Base-by-base conservation (phyloP, 2,113 vertebrate species). In the Menura novaehollandiae region DNA sequence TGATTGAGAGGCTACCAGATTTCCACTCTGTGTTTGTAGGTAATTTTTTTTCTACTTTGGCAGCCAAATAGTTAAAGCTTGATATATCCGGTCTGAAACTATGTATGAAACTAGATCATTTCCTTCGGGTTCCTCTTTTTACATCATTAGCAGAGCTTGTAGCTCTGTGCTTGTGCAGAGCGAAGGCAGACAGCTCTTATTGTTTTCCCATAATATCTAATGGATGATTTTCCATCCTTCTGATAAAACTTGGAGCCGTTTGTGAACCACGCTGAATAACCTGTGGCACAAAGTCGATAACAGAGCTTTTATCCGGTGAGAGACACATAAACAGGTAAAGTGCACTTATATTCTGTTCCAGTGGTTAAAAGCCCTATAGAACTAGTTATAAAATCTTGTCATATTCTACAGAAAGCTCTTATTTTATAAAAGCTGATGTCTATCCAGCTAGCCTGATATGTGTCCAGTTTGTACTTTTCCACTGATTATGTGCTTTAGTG, bases 41-140 rank as follows among this genome's bases (percentile, higher is more conserved):
- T 85, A 39, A 15, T 77, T 55, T 84, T 91, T 62, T 16, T 55
- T 93, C 27, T 16, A 1, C 7, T 7, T 59, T 59, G 80, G 93
- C 81, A 87, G 32, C 15, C 80, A 95, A 93, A 89, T 37, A 92
- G 96, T 95, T 97, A 97, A 96, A 75, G 39, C 39, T 59, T 51
- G 33, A 84, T 86, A 4, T 52, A 75, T 91, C 88, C 86, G 9
- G 46, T 92, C 86, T 92, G 88, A 76, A 92, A 67, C 52, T 46
- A 39, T 35, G 53, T 84, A 80, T 67, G 67, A 86, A 91, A 33
- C 72, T 35, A 60, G 43, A 51, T 95, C 76, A 93, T 87, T 95
- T 97, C 96, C 95, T 93, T 56, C 3, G 26, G 13, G 28, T 95
- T 92, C 72, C 63, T 91, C 89, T 88, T 91, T 79, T 91, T 92